phyloP scores from a whole-genome alignment of 2,888 invertebrate genomes.

The Operophtera brumata region DNA sequence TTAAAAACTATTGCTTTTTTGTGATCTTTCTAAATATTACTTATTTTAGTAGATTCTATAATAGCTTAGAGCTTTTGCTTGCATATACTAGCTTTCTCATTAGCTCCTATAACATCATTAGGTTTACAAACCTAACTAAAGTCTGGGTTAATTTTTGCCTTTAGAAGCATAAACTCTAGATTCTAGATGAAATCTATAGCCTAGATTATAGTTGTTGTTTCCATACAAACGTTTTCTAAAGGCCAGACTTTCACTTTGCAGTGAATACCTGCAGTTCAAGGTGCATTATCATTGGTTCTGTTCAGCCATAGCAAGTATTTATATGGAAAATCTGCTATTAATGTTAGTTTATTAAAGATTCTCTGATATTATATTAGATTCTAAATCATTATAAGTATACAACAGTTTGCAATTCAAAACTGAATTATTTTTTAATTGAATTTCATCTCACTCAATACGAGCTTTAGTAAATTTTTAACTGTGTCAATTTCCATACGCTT shows the following conservation, averaged over 20 bases:
- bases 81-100: too few species aligned
- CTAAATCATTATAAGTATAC: background rate
- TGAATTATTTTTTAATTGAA: too few species aligned
- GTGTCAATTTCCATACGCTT: background rate
- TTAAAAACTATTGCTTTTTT: background rate
- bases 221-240: constrained; percentile 26
- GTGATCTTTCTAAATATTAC: background rate
- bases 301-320: background rate
- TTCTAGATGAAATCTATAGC: constrained; percentile 10
- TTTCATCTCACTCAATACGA: too few species aligned
- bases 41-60: background rate
- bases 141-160: background rate
- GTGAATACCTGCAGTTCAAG: constrained; percentile 32
- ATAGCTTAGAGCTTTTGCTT: too few species aligned
- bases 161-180: constrained; percentile 31
- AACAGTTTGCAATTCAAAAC: background rate
- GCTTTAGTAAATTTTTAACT: background rate
- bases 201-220: constrained; percentile 11
- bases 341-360: background rate
- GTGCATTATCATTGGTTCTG: constrained; percentile 19
- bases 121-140: background rate
- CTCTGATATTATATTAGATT: background rate
- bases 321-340: background rate
- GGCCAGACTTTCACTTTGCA: constrained; percentile 32
- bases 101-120: too few species aligned